Percentiles rank a stretch among this genome's conserved stretches.
These are phyloP conservation scores for Pholis gunnellus DNA, from an alignment of 2,113 vertebrate species.

Conservation along the genomic window DNA sequence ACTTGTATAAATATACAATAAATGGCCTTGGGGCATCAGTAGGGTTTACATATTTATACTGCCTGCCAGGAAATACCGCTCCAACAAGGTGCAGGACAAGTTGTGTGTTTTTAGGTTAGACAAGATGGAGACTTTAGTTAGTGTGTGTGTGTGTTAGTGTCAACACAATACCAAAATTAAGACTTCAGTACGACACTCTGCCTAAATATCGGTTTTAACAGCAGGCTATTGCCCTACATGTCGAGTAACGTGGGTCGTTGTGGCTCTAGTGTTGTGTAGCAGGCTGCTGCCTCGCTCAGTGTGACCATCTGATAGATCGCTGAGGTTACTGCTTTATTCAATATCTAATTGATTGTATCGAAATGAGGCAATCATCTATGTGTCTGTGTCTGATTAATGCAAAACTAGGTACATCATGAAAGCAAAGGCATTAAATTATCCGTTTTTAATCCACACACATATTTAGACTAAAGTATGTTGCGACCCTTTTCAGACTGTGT, in stretches of 20 bases:
- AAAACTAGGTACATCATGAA: background rate
- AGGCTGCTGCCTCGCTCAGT: no score
- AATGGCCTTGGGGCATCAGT: background rate
- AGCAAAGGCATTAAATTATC: background rate
- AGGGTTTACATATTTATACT: background rate
- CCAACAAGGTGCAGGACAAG: background rate
- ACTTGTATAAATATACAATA: constrained; percentile 3
- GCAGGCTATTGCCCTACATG: no score
- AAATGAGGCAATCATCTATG: background rate
- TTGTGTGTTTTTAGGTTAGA: background rate
- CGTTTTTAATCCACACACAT: background rate
- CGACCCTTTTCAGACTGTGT: constrained; percentile 13
- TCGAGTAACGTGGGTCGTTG: no score
- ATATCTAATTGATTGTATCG: background rate
- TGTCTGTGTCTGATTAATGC: background rate
- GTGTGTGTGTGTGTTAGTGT: background rate
- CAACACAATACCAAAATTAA: background rate
- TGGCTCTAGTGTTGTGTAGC: background rate
- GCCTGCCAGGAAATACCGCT: background rate
- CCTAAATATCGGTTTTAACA: background rate
- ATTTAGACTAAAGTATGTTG: background rate
- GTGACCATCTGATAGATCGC: no score
- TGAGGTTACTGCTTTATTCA: background rate
- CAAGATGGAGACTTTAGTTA: background rate
- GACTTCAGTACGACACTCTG: background rate